Percentiles rank a stretch among this genome's conserved stretches.
phyloP scores from a whole-genome alignment of 2,888 invertebrate species.

The Phania funesta region DNA sequence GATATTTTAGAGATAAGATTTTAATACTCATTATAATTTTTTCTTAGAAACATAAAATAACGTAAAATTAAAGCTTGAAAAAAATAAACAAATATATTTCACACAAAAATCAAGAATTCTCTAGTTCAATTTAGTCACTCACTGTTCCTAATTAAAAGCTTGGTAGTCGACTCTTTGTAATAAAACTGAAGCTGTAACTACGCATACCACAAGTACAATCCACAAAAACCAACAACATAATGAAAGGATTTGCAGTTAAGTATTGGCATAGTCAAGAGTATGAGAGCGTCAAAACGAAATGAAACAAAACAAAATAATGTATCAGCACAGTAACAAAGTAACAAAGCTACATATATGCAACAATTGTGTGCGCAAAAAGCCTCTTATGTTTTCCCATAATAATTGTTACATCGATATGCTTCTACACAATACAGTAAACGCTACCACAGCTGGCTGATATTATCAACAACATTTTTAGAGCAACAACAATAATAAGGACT shows the following conservation, averaged over 20 bases:
- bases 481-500: constrained; percentile 48
- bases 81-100: too few relatives aligned
- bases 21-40: too few relatives aligned
- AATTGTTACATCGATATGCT: constrained; percentile 47
- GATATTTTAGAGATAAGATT: too few relatives aligned
- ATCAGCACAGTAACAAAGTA: background rate
- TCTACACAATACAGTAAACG: background rate
- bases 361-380: constrained; percentile 13
- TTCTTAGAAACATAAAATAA: too few relatives aligned
- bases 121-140: background rate
- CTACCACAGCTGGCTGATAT: constrained; percentile 68
- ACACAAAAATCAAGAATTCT: background rate
- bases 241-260: constrained; percentile 12
- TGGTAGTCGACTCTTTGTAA: constrained; percentile 10
- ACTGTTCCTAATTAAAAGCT: constrained; percentile 25
- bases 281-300: background rate
- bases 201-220: background rate
- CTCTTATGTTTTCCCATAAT: constrained; percentile 32
- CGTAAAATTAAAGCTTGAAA: too few relatives aligned
- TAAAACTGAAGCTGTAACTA: background rate
- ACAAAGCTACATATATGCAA: constrained; percentile 17
- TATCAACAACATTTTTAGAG: constrained; percentile 64
- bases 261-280: constrained; percentile 3
- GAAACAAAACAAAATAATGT: too few relatives aligned
- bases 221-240: constrained; percentile 34